Conservation (phyloP, 2,113 vertebrate genomes). For the Baryphthengus martii region DNA sequence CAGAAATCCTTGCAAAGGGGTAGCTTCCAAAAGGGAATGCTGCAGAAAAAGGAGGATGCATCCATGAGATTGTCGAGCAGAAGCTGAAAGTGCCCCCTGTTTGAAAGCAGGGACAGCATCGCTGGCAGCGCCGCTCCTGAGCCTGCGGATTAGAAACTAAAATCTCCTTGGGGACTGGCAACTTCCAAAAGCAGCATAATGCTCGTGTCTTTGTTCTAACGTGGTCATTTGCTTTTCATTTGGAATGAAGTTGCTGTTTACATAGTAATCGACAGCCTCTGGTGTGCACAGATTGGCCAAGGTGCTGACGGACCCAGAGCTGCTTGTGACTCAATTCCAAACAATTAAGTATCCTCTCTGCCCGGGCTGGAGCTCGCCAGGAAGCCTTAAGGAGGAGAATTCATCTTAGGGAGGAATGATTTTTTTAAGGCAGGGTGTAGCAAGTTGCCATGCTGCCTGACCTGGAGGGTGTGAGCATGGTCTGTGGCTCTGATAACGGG, state of each 20-base stretch:
- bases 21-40: background rate
- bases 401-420: background rate
- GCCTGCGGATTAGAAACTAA: background rate
- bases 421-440: background rate
- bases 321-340: background rate
- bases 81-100: background rate
- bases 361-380: background rate
- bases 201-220: background rate
- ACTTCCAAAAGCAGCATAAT: background rate
- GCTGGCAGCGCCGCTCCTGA: background rate
- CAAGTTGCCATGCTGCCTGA: background rate
- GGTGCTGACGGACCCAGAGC: background rate
- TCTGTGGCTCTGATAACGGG: background rate
- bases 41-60: background rate
- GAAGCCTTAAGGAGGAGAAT: background rate
- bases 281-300: background rate
- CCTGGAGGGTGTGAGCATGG: rapidly evolving
- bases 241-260: background rate
- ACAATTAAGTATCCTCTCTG: background rate
- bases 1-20: background rate
- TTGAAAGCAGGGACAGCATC: background rate
- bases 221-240: background rate
- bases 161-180: background rate
- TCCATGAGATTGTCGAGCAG: background rate
- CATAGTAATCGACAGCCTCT: background rate